phyloP scores from a whole-genome alignment of 2,113 vertebrate species.

The Leiothrix lutea region DNA sequence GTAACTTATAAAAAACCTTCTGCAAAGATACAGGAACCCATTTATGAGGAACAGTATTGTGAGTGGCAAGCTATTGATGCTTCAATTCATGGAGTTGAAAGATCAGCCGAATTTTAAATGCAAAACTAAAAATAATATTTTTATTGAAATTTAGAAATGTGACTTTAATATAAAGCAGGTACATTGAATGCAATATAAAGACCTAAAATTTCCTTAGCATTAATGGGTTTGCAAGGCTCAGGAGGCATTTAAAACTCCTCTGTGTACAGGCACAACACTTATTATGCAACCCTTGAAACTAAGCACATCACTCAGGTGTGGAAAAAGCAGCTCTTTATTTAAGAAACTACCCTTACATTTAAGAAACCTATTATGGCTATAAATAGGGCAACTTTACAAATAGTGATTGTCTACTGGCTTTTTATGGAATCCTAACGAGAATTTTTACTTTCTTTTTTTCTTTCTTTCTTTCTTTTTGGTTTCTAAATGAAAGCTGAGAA shows the following conservation, averaged over 20 bases:
- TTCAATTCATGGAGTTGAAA: not conserved
- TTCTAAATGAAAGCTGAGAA: not conserved
- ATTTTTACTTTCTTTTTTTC: not conserved
- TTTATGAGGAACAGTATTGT: not conserved
- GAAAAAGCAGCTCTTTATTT: not conserved
- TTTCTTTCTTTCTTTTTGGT: too few relatives aligned
- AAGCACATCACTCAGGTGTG: not conserved
- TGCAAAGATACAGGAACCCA: conserved; percentile 9
- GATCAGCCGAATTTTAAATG: not conserved
- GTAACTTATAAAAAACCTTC: not conserved
- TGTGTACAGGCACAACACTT: not conserved
- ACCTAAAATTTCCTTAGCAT: not conserved
- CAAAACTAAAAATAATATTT: not conserved
- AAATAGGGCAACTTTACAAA: not conserved
- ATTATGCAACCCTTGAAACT: not conserved
- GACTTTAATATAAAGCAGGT: not conserved
- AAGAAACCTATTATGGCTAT: not conserved
- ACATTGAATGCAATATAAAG: not conserved
- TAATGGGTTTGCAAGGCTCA: not conserved
- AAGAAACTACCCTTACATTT: not conserved
- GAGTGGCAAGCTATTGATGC: not conserved
- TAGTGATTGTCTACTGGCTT: not conserved
- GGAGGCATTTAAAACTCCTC: not conserved
- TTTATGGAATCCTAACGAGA: not conserved
- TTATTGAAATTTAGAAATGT: not conserved